A percentile compares a stretch with the other conserved stretches of the same genome.
phyloP scores from a whole-genome alignment of 30 jellyfish, hydroid and myxozoan genomes.

The Turritopsis dohrnii region DNA sequence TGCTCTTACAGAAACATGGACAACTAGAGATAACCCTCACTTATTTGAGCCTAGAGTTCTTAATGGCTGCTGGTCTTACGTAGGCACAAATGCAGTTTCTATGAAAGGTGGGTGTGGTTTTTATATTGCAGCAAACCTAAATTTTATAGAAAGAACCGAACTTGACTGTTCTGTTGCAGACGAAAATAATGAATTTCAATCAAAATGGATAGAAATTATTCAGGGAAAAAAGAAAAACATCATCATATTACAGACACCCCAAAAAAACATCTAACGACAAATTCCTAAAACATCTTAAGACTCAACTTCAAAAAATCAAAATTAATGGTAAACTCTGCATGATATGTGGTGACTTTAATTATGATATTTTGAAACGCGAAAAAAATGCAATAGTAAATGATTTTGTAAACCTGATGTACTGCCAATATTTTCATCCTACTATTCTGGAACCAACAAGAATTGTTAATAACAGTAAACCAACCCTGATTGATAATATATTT shows the following conservation, averaged over 20 bases:
- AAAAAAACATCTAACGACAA: neutral
- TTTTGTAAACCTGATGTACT: neutral
- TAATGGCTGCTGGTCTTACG: neutral
- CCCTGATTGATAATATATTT: neutral
- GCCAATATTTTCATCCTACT: neutral
- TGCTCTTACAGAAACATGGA: constrained; percentile 2
- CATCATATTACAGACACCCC: neutral
- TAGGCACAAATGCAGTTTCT: neutral
- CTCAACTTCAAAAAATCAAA: no score
- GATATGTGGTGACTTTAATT: neutral
- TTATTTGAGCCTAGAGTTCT: neutral
- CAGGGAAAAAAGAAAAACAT: neutral
- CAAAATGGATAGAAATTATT: neutral
- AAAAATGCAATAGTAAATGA: neutral
- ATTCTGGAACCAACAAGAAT: neutral
- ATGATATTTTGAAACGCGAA: no score
- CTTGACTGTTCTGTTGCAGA: neutral
- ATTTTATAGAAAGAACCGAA: neutral
- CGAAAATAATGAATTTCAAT: neutral
- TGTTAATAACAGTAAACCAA: neutral
- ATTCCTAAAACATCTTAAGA: no score
- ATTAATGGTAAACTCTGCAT: no score
- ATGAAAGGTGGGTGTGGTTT: neutral
- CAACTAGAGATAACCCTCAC: neutral
- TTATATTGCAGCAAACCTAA: neutral